These are phyloP conservation scores for Sakesphorus luctuosus DNA, from an alignment of 2,113 vertebrate species.

Conservation along the genomic window DNA sequence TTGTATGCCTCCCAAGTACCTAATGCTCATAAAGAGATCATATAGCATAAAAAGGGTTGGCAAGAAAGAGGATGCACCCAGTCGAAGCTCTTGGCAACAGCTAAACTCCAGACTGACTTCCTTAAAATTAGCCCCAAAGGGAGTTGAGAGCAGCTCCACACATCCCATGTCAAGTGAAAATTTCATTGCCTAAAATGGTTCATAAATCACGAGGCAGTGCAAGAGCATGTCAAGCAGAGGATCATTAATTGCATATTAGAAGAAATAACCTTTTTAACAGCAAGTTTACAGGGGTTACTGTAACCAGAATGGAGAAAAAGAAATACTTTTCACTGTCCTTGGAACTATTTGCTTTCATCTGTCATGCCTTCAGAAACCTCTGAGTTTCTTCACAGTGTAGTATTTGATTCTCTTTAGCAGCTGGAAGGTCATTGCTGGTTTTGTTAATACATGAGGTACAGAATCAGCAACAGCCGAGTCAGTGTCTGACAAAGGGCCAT, in stretches of 20 bases:
- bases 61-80: background rate
- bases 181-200: background rate
- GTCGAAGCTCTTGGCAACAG: background rate
- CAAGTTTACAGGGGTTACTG: background rate
- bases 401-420: background rate
- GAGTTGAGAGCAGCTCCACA: background rate
- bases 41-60: background rate
- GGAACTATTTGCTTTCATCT: background rate
- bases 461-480: background rate
- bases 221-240: background rate
- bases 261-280: slow-evolving; percentile 27
- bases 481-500: background rate
- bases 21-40: slow-evolving; percentile 12
- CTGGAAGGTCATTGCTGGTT: background rate
- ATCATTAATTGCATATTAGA: background rate
- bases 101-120: background rate
- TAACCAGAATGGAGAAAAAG: background rate
- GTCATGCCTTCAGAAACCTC: background rate
- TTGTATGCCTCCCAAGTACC: background rate
- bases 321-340: background rate
- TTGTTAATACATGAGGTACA: background rate
- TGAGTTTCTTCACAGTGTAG: background rate
- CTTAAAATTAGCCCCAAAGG: slow-evolving; percentile 21
- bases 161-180: background rate
- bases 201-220: background rate